Evolutionary conservation across 1,140 invertebrate genomes (phyloP).

Genomic region (Drosophila tropicalis): DNA sequence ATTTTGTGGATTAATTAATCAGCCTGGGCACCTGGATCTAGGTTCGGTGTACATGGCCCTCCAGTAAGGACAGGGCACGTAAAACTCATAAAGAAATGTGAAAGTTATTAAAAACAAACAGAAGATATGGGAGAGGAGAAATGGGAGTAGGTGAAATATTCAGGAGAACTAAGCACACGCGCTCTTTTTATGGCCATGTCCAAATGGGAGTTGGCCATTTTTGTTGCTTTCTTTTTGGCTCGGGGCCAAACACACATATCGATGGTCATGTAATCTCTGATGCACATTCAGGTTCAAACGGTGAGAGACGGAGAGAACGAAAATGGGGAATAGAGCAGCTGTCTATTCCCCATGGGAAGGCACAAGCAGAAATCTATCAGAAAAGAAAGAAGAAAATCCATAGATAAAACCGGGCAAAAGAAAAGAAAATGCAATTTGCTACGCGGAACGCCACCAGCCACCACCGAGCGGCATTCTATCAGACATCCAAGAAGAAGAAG

Average conservation of each 20-base stretch:
- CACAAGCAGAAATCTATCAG: conserved; percentile 18
- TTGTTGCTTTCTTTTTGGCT: conserved; percentile 34
- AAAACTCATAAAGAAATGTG: conserved; percentile 66
- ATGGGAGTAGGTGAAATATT: conserved; percentile 2
- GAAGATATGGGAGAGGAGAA: background rate
- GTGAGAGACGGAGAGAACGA: background rate
- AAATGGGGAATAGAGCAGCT: conserved; percentile 27
- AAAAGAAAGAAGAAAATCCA: conserved; percentile 24
- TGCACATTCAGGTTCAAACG: conserved; percentile 25
- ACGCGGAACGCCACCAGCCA: conserved; percentile 35
- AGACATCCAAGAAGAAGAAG: background rate
- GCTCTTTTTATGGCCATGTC: conserved; percentile 43
- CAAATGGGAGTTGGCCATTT: conserved; percentile 30
- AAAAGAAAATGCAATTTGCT: conserved; percentile 70
- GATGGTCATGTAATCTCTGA: conserved; percentile 56
- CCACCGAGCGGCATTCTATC: background rate
- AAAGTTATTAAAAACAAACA: conserved; percentile 71
- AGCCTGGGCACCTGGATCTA: conserved; percentile 48
- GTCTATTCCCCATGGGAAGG: conserved; percentile 49
- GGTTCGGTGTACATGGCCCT: background rate
- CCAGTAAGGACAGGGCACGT: conserved; percentile 48
- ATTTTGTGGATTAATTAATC: conserved; percentile 63
- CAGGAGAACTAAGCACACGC: conserved; percentile 55
- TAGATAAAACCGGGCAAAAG: conserved; percentile 27
- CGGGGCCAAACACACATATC: conserved; percentile 63